These are phyloP conservation scores for Myiothlypis chrysogaster DNA, from an alignment of 2,797 vertebrate genomes.

Conservation along the genomic window DNA sequence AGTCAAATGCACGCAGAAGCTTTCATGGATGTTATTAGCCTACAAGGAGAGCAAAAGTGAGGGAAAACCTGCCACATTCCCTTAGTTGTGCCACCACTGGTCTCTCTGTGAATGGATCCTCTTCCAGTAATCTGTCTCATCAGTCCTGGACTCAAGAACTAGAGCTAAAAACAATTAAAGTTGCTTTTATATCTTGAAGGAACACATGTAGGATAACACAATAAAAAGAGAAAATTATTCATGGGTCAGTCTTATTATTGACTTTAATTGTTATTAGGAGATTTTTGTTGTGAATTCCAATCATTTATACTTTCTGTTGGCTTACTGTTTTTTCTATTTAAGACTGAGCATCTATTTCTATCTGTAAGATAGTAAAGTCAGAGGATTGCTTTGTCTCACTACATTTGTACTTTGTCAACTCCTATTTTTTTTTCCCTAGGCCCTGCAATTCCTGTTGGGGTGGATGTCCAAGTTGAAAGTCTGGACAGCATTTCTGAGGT, in stretches of 20 bases:
- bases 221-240: neutral
- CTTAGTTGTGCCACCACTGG: fast-evolving
- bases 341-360: neutral
- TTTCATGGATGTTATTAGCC: neutral
- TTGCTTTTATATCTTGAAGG: neutral
- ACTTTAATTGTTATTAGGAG: neutral
- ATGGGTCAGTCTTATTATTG: neutral
- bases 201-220: fast-evolving
- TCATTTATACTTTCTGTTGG: neutral
- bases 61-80: neutral
- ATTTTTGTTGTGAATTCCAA: neutral
- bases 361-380: neutral
- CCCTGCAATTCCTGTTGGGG: conserved; percentile 94
- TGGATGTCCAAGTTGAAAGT: conserved; percentile 97
- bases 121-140: fast-evolving
- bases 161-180: neutral
- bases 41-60: neutral
- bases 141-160: neutral
- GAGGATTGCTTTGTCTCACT: neutral
- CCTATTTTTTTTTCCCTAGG: conserved; percentile 67
- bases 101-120: neutral
- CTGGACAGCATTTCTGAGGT: conserved; percentile 97
- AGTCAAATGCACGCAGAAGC: neutral
- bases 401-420: neutral
- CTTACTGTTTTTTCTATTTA: neutral